phyloP scores from a whole-genome alignment of 1,140 invertebrate genomes.

The Drosophila obscura region DNA sequence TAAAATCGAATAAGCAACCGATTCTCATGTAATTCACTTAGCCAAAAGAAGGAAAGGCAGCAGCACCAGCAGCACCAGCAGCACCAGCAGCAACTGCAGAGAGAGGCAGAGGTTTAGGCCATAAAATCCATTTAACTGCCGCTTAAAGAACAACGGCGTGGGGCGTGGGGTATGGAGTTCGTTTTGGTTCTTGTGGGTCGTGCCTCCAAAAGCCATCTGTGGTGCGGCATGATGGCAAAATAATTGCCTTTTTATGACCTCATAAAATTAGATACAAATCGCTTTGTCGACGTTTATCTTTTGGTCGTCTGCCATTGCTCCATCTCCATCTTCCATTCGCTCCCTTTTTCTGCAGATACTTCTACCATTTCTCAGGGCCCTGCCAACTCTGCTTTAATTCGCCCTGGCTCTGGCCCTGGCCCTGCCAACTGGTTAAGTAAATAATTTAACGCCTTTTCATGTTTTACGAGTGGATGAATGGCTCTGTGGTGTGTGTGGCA shows the following conservation, averaged over 20 bases:
- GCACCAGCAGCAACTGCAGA: too few relatives aligned
- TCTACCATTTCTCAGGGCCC: conserved; percentile 33
- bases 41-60: conserved; percentile 23
- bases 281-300: conserved; percentile 77
- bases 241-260: conserved; percentile 83
- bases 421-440: conserved; percentile 68
- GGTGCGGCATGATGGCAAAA: conserved; percentile 74
- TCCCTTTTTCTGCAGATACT: background rate
- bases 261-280: conserved; percentile 83
- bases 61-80: too few relatives aligned
- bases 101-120: conserved; percentile 31
- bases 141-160: conserved; percentile 52
- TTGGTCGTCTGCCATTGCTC: conserved; percentile 20
- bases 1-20: conserved; percentile 78
- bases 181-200: conserved; percentile 60
- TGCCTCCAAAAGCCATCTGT: conserved; percentile 64
- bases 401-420: conserved; percentile 1
- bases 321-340: conserved; percentile 13
- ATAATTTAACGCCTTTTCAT: conserved; percentile 76
- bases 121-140: conserved; percentile 75
- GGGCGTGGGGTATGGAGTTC: conserved; percentile 2
- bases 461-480: conserved; percentile 24
- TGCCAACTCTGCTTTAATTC: conserved; percentile 49
- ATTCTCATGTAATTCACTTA: conserved; percentile 77
- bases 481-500: conserved; percentile 15